Percentiles rank a stretch among this genome's conserved stretches.
Evolutionary conservation across 2,797 vertebrate species (phyloP).

Genomic region (Catostomus latipinnis): DNA sequence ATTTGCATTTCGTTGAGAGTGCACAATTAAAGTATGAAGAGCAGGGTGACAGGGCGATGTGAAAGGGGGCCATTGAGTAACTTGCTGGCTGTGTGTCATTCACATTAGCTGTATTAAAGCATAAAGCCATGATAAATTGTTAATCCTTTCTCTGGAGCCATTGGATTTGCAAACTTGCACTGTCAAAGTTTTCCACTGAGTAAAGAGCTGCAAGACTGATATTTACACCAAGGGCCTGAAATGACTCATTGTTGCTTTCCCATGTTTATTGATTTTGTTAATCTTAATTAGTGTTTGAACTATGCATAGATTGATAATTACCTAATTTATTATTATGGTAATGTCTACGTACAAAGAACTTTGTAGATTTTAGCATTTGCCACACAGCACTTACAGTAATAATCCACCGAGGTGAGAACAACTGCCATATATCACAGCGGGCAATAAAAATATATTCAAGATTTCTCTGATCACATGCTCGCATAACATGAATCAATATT

Average conservation of each 20-base stretch:
- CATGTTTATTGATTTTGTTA: constrained; percentile 25
- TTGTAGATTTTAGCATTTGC: background rate
- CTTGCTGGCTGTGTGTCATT: constrained; percentile 56
- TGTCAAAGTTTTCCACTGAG: constrained; percentile 25
- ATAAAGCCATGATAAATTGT: constrained; percentile 61
- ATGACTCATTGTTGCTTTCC: background rate
- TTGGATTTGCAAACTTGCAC: constrained; percentile 57
- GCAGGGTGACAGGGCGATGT: constrained; percentile 5
- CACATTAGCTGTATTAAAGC: constrained; percentile 68
- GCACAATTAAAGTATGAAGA: constrained; percentile 32
- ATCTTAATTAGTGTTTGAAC: constrained; percentile 1
- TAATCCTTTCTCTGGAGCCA: constrained; percentile 60
- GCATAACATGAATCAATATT: background rate
- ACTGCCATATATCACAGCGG: background rate
- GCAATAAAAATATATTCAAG: background rate
- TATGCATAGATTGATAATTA: background rate
- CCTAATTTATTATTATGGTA: background rate
- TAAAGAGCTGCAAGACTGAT: background rate
- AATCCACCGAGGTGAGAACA: background rate
- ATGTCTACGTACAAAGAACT: background rate
- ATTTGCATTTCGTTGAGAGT: constrained; percentile 41
- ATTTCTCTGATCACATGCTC: background rate
- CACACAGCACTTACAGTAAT: background rate
- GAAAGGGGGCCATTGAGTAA: constrained; percentile 20
- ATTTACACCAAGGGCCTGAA: background rate